Evolutionary conservation across 1,140 invertebrate species (phyloP).

Genomic region (Drosophila nasuta): DNA sequence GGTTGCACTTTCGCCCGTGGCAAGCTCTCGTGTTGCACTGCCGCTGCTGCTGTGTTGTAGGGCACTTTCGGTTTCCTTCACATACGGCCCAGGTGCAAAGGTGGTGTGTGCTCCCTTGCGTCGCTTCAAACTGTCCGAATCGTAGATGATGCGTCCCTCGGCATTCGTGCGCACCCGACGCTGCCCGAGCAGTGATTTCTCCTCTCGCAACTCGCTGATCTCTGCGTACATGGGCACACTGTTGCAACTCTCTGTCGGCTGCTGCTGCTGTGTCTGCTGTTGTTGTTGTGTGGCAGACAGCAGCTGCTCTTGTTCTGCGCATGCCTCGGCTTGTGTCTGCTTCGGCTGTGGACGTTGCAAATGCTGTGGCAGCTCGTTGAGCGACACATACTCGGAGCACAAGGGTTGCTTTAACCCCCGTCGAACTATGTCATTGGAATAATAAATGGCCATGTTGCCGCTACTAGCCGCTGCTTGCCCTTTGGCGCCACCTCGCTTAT

Average conservation of each 20-base stretch:
- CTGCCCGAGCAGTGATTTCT: constrained; percentile 59
- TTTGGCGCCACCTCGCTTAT: constrained; percentile 32
- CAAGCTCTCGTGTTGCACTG: constrained; percentile 58
- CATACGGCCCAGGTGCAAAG: constrained; percentile 92
- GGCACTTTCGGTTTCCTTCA: constrained; percentile 87
- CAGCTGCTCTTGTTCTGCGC: constrained; percentile 54
- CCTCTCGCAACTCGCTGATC: constrained; percentile 79
- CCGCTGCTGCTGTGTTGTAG: constrained; percentile 28
- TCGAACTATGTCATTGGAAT: constrained; percentile 87
- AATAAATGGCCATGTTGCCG: constrained; percentile 84
- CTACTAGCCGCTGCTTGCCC: constrained; percentile 46
- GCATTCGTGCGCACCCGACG: constrained; percentile 92
- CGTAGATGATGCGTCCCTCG: constrained; percentile 95
- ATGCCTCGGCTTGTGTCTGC: constrained; percentile 36
- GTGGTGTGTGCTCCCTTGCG: constrained; percentile 93
- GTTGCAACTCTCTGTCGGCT: constrained; percentile 10
- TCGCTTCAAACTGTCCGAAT: constrained; percentile 93
- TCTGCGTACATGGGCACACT: constrained; percentile 80
- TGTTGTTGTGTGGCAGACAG: constrained; percentile 13
- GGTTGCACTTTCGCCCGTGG: constrained; percentile 70
- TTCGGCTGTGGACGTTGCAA: constrained; percentile 84
- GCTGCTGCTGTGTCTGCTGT: constrained; percentile 1
- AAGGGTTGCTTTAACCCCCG: constrained; percentile 77
- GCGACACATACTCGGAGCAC: constrained; percentile 90
- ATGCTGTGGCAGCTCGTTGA: constrained; percentile 91